Evolutionary conservation across 2,888 invertebrate species (phyloP).

Genomic region (Drosophila birchii): DNA sequence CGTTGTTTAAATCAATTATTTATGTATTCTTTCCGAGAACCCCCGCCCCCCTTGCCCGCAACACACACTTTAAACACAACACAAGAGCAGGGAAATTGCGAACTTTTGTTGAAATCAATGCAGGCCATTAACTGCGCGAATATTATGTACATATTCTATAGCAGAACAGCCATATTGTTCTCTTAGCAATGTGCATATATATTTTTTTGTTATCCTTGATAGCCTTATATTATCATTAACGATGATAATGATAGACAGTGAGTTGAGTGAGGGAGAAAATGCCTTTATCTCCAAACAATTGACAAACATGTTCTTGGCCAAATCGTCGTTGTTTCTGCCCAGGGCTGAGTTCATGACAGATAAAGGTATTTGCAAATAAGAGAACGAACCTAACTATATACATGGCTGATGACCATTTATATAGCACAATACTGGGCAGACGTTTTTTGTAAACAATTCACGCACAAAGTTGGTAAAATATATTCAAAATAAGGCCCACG

Average conservation of each 20-base stretch:
- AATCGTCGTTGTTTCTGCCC: slow-evolving; percentile 84
- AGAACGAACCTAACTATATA: slow-evolving; percentile 43
- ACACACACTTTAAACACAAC: slow-evolving; percentile 38
- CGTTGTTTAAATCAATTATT: slow-evolving; percentile 53
- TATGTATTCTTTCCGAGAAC: slow-evolving; percentile 45
- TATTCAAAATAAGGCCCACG: slow-evolving; percentile 60
- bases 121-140: slow-evolving; percentile 40
- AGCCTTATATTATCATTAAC: slow-evolving; percentile 27
- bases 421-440: slow-evolving; percentile 83
- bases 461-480: slow-evolving; percentile 85
- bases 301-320: slow-evolving; percentile 82
- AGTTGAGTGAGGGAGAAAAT: slow-evolving; percentile 32
- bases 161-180: slow-evolving; percentile 20
- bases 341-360: slow-evolving; percentile 83
- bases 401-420: slow-evolving; percentile 56
- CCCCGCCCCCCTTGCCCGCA: slow-evolving; percentile 54
- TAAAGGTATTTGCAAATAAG: slow-evolving; percentile 69
- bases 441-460: slow-evolving; percentile 85
- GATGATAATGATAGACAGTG: slow-evolving; percentile 13
- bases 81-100: slow-evolving; percentile 52
- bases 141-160: slow-evolving; percentile 31
- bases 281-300: slow-evolving; percentile 73
- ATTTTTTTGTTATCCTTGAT: slow-evolving; percentile 7
- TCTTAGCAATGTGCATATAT: slow-evolving; percentile 6
- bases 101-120: slow-evolving; percentile 36